Conservation (phyloP, 92 coral and sea anemone genomes). For the Actinostola sp. region DNA sequence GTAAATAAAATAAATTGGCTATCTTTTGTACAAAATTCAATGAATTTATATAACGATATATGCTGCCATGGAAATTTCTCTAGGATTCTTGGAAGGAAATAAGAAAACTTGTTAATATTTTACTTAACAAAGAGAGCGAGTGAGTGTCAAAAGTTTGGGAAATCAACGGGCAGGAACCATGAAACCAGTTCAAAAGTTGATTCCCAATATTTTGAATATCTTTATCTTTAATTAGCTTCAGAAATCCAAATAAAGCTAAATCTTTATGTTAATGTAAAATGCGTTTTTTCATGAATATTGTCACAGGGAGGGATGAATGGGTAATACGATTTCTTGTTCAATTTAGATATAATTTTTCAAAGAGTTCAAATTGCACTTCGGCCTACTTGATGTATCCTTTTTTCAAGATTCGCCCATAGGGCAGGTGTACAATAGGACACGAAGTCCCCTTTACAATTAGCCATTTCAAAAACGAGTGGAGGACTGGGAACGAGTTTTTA, state of each 20-base stretch:
- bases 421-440: too few relatives aligned
- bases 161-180: background rate
- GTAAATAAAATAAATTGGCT: conserved; percentile 50
- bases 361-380: too few relatives aligned
- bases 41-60: conserved; percentile 17
- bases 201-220: conserved; percentile 11
- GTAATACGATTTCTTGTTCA: too few relatives aligned
- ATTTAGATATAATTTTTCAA: too few relatives aligned
- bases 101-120: background rate
- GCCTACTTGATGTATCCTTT: too few relatives aligned
- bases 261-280: conserved; percentile 13
- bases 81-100: conserved; percentile 31
- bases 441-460: too few relatives aligned
- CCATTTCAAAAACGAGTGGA: too few relatives aligned
- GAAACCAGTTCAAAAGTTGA: background rate
- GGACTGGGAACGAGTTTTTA: too few relatives aligned
- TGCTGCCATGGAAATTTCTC: conserved; percentile 48
- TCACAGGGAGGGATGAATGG: too few relatives aligned
- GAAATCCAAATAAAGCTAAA: conserved; percentile 8
- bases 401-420: too few relatives aligned
- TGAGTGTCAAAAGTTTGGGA: conserved; percentile 9
- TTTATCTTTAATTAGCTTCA: conserved; percentile 18
- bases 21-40: conserved; percentile 37
- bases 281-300: too few relatives aligned
- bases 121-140: conserved; percentile 12